Conservation (phyloP, 1,140 invertebrate species). For the Drosophila elegans region DNA sequence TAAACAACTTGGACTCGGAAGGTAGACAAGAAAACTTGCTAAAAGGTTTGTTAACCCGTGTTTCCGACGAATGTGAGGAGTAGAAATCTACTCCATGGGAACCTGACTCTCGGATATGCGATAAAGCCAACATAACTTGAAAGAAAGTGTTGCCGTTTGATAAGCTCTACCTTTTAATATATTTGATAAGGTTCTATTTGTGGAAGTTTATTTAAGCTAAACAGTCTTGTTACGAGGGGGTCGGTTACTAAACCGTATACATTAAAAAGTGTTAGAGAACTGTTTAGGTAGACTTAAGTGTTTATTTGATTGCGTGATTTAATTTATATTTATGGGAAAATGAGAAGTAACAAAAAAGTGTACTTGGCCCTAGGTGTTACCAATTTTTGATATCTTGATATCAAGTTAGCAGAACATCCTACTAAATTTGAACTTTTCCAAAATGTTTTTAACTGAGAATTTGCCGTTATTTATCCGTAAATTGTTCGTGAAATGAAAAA, state of each 20-base stretch:
- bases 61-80: slow-evolving; percentile 3
- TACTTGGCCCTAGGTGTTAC: neutral
- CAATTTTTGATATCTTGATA: no score
- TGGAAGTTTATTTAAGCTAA: slow-evolving; percentile 3
- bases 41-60: slow-evolving; percentile 41
- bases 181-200: slow-evolving; percentile 36
- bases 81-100: slow-evolving; percentile 27
- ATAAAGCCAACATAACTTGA: slow-evolving; percentile 2
- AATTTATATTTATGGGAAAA: slow-evolving; percentile 17
- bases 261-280: neutral
- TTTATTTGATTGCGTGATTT: slow-evolving; percentile 7
- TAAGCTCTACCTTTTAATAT: slow-evolving; percentile 11
- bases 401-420: no score
- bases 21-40: slow-evolving; percentile 21
- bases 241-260: neutral
- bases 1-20: slow-evolving; percentile 13
- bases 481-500: no score
- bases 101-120: slow-evolving; percentile 19
- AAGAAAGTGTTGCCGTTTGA: slow-evolving; percentile 23
- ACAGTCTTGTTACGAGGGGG: neutral
- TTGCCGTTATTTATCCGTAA: no score
- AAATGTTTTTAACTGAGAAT: no score
- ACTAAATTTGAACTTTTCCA: no score
- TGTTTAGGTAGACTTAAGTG: neutral
- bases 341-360: neutral